Conservation (phyloP, 2,797 vertebrate genomes). For the Syngnathus acus region DNA sequence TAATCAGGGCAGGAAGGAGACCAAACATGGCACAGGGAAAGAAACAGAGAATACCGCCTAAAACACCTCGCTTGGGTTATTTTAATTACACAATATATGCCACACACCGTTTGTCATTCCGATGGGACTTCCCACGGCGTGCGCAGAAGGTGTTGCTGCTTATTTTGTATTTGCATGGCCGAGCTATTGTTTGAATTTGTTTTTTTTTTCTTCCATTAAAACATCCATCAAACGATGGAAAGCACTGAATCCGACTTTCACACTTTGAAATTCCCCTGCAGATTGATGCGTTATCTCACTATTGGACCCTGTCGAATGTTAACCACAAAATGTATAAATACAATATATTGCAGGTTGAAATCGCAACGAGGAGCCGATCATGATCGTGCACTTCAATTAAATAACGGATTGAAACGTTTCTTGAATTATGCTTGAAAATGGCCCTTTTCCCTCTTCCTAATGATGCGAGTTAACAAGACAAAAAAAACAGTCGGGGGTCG, state of each 20-base stretch:
- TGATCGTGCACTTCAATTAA: no score
- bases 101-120: constrained; percentile 11
- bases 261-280: background rate
- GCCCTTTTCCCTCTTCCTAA: no score
- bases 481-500: background rate
- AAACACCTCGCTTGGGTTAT: constrained; percentile 45
- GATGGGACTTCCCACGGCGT: constrained; percentile 15
- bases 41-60: constrained; percentile 20
- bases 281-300: background rate
- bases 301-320: background rate
- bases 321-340: no score
- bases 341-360: no score
- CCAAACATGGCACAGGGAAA: constrained; percentile 42
- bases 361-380: no score
- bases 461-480: no score
- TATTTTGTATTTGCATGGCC: constrained; percentile 2
- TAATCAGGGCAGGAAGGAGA: constrained; percentile 46
- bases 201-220: background rate
- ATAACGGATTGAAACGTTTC: no score
- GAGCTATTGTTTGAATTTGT: background rate
- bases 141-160: background rate
- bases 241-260: background rate
- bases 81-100: constrained; percentile 50
- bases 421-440: no score
- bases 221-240: background rate